phyloP scores from a whole-genome alignment of 2,797 vertebrate species.

The Columba guinea region DNA sequence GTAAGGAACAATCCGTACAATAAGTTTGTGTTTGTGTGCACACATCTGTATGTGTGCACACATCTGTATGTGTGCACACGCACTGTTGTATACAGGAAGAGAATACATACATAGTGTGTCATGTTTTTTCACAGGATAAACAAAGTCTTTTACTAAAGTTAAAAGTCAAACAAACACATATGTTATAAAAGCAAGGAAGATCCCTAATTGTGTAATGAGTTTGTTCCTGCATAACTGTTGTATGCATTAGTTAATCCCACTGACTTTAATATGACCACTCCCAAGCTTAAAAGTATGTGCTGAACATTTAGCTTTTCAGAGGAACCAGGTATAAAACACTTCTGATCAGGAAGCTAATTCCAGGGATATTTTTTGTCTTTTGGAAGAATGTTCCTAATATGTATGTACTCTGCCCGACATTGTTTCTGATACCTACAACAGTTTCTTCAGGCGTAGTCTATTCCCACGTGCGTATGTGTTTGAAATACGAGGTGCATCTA shows the following conservation, averaged over 20 bases:
- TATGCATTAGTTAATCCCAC: background rate
- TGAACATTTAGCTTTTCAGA: background rate
- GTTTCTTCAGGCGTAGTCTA: background rate
- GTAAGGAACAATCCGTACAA: background rate
- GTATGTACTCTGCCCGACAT: background rate
- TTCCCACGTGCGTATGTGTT: background rate
- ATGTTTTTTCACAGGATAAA: background rate
- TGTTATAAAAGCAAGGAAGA: background rate
- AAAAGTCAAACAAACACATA: background rate
- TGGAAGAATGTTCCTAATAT: background rate
- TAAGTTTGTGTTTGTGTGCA: background rate
- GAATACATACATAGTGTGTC: background rate
- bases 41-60: background rate
- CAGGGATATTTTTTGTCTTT: background rate
- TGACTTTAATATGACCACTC: constrained; percentile 3
- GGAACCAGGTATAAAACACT: background rate
- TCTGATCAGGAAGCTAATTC: background rate
- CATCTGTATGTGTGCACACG: background rate
- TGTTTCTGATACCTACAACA: background rate
- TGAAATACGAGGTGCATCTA: background rate
- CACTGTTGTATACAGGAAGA: background rate
- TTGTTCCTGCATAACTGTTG: background rate
- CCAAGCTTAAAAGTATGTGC: background rate
- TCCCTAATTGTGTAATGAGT: background rate
- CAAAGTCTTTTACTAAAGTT: background rate